phyloP scores from a whole-genome alignment of 2,888 invertebrate genomes.

The Chesias legatella region DNA sequence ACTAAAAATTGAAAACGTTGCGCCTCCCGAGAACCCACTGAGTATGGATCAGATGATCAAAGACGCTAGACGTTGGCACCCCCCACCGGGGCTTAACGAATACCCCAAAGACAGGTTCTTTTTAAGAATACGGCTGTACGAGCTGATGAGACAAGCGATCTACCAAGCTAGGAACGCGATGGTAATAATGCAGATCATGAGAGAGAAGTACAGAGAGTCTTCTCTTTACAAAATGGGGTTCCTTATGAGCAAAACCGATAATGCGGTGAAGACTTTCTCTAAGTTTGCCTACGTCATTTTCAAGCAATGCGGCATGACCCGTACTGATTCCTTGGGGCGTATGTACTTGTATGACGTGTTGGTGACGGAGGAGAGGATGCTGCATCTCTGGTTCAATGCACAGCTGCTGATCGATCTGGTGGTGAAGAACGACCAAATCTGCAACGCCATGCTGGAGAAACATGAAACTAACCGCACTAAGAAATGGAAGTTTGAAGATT shows the following conservation, averaged over 20 bases:
- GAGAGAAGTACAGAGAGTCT: constrained; percentile 30
- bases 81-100: neutral
- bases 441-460: constrained; percentile 21
- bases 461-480: constrained; percentile 23
- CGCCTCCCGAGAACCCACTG: constrained; percentile 23
- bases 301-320: constrained; percentile 8
- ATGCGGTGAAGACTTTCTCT: constrained; percentile 36
- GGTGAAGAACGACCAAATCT: constrained; percentile 32
- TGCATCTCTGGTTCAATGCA: constrained; percentile 44
- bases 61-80: constrained; percentile 38
- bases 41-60: constrained; percentile 2
- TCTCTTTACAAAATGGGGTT: constrained; percentile 58
- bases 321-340: neutral
- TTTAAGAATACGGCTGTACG: constrained; percentile 38
- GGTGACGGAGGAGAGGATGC: constrained; percentile 36
- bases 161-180: constrained; percentile 52
- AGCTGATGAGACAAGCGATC: constrained; percentile 54
- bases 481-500: constrained; percentile 38
- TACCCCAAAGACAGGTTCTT: constrained; percentile 25
- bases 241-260: constrained; percentile 48
- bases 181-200: constrained; percentile 45
- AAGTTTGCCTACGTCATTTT: constrained; percentile 30
- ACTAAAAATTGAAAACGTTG: constrained; percentile 34
- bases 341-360: constrained; percentile 28
- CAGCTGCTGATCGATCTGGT: constrained; percentile 44